phyloP scores from a whole-genome alignment of 2,888 invertebrate genomes.

The Pollenia labialis region DNA sequence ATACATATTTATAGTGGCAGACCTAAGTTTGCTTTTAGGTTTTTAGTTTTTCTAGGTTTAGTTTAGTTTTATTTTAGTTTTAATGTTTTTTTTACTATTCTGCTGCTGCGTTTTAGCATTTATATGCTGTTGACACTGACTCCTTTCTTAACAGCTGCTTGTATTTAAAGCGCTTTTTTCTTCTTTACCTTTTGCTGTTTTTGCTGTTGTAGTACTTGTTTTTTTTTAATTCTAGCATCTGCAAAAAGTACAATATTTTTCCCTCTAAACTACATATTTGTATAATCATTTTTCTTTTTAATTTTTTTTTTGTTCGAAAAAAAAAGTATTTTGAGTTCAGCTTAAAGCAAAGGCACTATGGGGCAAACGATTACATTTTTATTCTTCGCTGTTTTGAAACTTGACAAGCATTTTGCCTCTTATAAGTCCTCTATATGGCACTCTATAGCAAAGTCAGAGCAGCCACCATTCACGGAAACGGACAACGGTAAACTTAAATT shows the following conservation, averaged over 20 bases:
- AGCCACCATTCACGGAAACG: no score
- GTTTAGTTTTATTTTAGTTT: slow-evolving; percentile 47
- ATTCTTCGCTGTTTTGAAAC: no score
- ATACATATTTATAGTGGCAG: slow-evolving; percentile 3
- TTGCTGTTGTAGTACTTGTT: slow-evolving; percentile 18
- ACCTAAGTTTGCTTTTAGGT: slow-evolving; percentile 20
- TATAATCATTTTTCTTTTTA: slow-evolving; percentile 30
- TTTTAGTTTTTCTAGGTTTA: slow-evolving; percentile 54
- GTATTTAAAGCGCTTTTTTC: slow-evolving; percentile 42
- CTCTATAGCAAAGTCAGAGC: no score
- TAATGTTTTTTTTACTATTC: slow-evolving; percentile 44
- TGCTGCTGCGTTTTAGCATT: slow-evolving; percentile 53
- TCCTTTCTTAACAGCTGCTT: slow-evolving; percentile 72
- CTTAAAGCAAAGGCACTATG: slow-evolving; percentile 54
- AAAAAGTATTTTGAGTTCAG: slow-evolving; percentile 54
- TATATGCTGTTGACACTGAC: slow-evolving; percentile 71
- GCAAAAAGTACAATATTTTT: slow-evolving; percentile 59
- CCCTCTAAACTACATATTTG: slow-evolving; percentile 41
- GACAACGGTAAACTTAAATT: no score
- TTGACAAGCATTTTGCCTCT: no score
- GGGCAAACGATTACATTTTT: not conserved
- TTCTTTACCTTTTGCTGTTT: slow-evolving; percentile 9
- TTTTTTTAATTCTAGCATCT: slow-evolving; percentile 62
- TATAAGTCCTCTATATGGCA: no score
- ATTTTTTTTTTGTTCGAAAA: not conserved